Evolutionary conservation across 2,113 vertebrate genomes (phyloP).

Genomic region (Podiceps cristatus): DNA sequence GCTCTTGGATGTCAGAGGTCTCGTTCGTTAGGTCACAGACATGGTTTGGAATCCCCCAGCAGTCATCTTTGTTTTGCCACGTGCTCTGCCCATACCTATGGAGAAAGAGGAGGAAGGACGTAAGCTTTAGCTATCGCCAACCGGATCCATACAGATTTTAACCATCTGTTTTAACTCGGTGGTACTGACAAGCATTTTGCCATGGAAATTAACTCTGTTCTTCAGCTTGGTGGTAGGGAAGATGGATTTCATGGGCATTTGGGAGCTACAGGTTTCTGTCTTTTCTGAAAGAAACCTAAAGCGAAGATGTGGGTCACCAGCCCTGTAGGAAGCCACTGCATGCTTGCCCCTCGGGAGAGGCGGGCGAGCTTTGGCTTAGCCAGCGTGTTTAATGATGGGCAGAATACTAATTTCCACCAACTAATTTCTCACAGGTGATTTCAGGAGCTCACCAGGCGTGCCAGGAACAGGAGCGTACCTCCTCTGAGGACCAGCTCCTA

Average conservation of each 20-base stretch:
- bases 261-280: background rate
- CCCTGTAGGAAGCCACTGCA: background rate
- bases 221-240: background rate
- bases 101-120: background rate
- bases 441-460: background rate
- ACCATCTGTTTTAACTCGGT: background rate
- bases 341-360: accelerated
- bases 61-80: conserved; percentile 71
- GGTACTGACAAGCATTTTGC: background rate
- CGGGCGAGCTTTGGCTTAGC: accelerated
- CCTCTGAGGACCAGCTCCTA: background rate
- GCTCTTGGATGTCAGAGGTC: conserved; percentile 63
- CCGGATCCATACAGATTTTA: background rate
- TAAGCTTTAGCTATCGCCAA: background rate
- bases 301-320: background rate
- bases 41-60: conserved; percentile 63
- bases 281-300: background rate
- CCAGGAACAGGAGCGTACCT: background rate
- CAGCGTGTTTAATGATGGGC: accelerated
- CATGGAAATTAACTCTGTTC: background rate
- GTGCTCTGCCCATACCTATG: conserved; percentile 71
- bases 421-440: background rate
- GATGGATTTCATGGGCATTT: background rate
- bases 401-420: background rate
- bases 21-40: conserved; percentile 77